Evolutionary conservation across 2,113 vertebrate genomes (phyloP), one percentile per base, ranked within the genome.

Genomic region (Stegastes partitus): DNA sequence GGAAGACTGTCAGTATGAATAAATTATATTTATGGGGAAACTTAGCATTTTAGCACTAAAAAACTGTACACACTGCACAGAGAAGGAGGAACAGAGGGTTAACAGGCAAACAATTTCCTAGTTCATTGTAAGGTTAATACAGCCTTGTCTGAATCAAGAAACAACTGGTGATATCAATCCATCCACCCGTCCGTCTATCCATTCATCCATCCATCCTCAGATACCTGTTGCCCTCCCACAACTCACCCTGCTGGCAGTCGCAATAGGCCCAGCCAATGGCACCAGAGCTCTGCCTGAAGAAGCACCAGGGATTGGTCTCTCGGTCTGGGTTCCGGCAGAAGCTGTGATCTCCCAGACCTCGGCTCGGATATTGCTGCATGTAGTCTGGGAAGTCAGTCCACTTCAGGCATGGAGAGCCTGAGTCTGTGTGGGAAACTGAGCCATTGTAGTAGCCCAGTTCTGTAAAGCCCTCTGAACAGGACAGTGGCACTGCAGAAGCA

Each of bases 351-450:
- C 96, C 96, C 54, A 97, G 84, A 22, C 96, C 96, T 25, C 89
- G 89, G 21, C 88, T 83, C 4, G 95, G 95, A 82, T 97, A 97
- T 88, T 96, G 96, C 83, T 81, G 92, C 26, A 96, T 63, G 4
- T 97, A 97, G 75, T 97, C 96, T 0, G 95, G 96, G 79, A 97
- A 97, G 42, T 96, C 94, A 1, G 93, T 89, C 96, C 96, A 97
- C 51, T 42, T 95, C 53, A 97, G 91, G 70, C 96, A 97, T 10
- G 86, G 71, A 49, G 85, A 89, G 6, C 96, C 96, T 0, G 93
- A 80, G 63, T 94, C 91, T 0, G 96, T 97, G 84, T 93, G 86
- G 0, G 94, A 91, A 57, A 96, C 91, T 0, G 94, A 95, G 53
- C 96, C 96, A 0, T 94, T 96, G 82, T 96, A 97, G 66, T 93